phyloP scores from a whole-genome alignment of 2,797 vertebrate species.

The Hozukius guyotensis region DNA sequence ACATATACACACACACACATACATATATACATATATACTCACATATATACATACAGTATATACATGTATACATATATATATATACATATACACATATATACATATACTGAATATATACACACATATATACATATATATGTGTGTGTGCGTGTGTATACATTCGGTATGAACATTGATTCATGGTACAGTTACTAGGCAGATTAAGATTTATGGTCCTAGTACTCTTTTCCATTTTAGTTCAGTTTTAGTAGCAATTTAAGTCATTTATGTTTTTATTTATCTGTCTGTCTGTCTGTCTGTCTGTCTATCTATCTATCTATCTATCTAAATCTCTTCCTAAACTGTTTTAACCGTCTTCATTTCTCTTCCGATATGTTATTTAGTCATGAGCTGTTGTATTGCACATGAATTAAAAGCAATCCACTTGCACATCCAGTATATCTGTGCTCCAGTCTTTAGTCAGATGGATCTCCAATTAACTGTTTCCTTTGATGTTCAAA shows the following conservation, averaged over 20 bases:
- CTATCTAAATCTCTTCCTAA: neutral
- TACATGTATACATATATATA: no score
- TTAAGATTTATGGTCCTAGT: no score
- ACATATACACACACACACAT: no score
- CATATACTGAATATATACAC: no score
- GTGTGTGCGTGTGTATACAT: no score
- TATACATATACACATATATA: no score
- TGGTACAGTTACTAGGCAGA: no score
- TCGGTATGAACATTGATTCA: no score
- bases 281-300: neutral
- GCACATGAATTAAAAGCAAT: constrained; percentile 4
- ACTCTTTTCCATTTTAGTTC: fast-evolving
- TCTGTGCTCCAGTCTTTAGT: constrained; percentile 1
- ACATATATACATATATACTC: no score
- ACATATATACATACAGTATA: no score
- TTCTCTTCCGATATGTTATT: neutral
- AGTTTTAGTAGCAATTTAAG: no score
- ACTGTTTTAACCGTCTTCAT: neutral
- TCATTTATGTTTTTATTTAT: neutral
- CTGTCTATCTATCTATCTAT: neutral
- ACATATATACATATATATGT: no score
- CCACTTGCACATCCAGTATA: constrained; percentile 7
- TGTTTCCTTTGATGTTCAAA: constrained; percentile 40
- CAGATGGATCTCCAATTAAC: constrained; percentile 24
- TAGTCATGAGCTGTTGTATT: neutral